Evolutionary conservation across 23 tunicate species (phyloP).

Genomic region (Corella eumyota): DNA sequence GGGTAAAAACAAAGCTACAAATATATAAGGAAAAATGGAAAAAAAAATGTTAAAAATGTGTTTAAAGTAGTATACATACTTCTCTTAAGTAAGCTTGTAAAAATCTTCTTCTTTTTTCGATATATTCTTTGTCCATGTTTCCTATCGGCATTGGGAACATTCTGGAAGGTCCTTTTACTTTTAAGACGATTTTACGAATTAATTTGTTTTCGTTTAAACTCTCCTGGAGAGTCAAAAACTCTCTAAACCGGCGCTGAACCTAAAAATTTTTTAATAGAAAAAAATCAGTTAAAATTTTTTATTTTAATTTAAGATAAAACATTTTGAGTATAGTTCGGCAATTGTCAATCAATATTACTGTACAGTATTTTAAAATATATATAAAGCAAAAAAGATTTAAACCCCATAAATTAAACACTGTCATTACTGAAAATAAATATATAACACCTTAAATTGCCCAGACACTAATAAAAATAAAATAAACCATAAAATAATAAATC

Average conservation of each 20-base stretch:
- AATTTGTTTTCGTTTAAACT: constrained; percentile 46
- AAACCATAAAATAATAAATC: no score
- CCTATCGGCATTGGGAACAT: constrained; percentile 97
- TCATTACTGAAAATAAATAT: background rate
- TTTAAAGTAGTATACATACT: constrained; percentile 12
- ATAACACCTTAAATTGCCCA: no score
- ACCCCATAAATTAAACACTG: background rate
- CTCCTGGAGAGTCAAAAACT: constrained; percentile 75
- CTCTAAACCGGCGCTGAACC: constrained; percentile 83
- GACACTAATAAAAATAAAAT: no score
- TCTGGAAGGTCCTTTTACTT: constrained; percentile 75
- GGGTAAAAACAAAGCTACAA: constrained; percentile 67
- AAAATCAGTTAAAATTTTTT: background rate
- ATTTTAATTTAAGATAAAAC: background rate
- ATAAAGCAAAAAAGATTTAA: background rate
- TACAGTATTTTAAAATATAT: background rate
- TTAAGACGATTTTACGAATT: constrained; percentile 21
- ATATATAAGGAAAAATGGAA: background rate
- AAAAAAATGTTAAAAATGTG: background rate
- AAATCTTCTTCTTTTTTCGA: constrained; percentile 69
- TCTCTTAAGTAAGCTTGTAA: constrained; percentile 83
- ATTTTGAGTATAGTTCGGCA: background rate
- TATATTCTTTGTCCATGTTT: constrained; percentile 84
- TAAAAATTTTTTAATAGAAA: background rate
- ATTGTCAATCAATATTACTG: background rate